A percentile compares a stretch with the other conserved stretches of the same genome.
These are phyloP conservation scores for Drosophila grimshawi DNA, from an alignment of 1,140 invertebrate genomes.

Conservation along the genomic window DNA sequence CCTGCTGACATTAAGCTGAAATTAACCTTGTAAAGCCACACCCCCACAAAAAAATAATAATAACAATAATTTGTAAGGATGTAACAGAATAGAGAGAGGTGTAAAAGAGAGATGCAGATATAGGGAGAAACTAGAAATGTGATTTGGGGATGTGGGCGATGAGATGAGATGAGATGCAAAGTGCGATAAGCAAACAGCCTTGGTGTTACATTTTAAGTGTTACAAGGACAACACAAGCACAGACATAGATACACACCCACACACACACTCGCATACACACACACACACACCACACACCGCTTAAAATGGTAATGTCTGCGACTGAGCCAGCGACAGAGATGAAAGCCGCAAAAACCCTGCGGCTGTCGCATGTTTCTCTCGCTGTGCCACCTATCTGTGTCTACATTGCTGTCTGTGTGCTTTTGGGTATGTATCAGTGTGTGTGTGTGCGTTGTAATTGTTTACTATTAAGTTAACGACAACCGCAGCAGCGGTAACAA, in stretches of 20 bases:
- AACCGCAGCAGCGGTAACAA: slow-evolving; percentile 76
- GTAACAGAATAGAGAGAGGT: background rate
- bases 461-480: slow-evolving; percentile 81
- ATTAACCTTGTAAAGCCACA: slow-evolving; percentile 71
- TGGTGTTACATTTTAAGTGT: slow-evolving; percentile 83
- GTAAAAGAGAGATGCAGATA: background rate
- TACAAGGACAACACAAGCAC: slow-evolving; percentile 73
- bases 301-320: slow-evolving; percentile 33
- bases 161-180: slow-evolving; percentile 70
- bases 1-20: slow-evolving; percentile 66
- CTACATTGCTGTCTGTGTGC: slow-evolving; percentile 4
- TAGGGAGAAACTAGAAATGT: background rate
- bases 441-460: slow-evolving; percentile 59
- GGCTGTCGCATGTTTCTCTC: slow-evolving; percentile 55
- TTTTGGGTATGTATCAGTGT: slow-evolving; percentile 11
- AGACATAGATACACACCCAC: background rate
- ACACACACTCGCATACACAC: slow-evolving; percentile 10
- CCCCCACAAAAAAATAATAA: slow-evolving; percentile 20
- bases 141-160: slow-evolving; percentile 23
- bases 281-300: slow-evolving; percentile 13
- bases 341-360: slow-evolving; percentile 56
- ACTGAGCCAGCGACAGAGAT: slow-evolving; percentile 21
- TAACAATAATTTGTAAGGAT: slow-evolving; percentile 20
- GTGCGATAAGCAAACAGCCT: slow-evolving; percentile 78
- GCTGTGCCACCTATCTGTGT: slow-evolving; percentile 20